Base-by-base conservation (phyloP, 2,113 vertebrate genomes). In the Corydoras sp. region DNA sequence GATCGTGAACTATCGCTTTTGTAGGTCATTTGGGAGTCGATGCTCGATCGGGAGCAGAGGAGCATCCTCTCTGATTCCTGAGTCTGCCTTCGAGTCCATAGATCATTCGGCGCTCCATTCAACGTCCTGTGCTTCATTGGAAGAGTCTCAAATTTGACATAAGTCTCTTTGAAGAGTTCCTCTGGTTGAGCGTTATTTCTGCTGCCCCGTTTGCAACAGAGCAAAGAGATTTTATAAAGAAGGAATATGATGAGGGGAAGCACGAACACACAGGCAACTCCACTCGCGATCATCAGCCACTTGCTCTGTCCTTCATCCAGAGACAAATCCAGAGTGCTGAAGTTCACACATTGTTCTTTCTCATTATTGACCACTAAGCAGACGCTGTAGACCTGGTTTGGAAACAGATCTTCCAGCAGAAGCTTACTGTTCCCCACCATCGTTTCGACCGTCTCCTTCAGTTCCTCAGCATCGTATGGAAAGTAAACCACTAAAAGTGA, bases 71-170 rank as follows among this genome's bases (percentile, higher is more conserved):
- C 94, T 0, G 95, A 93, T 0, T 98, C 94, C 0, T 88, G 85
- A 0, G 90, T 94, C 58, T 88, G 84, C 62, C 91, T 89, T 18
- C 89, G 83, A 2, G 91, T 81, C 96, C 95, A 98, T 32, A 94
- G 86, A 60, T 97, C 93, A 3, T 88, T 88, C 7, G 89, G 72
- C 69, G 84, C 81, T n/a, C 71, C 65, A n/a, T 82, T 84, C 61
- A 85, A 58, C 1, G 88, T 79, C 75, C 90, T 90, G 78, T 93
- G 91, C 66, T 92, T 92, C 81, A 95, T 89, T 0, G 93, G 92
- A 0, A 95, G 83, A 0, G 94, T 97, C 86, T 98, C 96, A 85
- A 99, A 99, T 61, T 93, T 93, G 67, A 99, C 90, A 1, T 99
- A 99, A 1, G 92, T 95, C 72, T 99, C 97, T 76, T 90, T 94